Evolutionary conservation across 2,113 vertebrate species (phyloP).

Genomic region (Notiomystis cincta): DNA sequence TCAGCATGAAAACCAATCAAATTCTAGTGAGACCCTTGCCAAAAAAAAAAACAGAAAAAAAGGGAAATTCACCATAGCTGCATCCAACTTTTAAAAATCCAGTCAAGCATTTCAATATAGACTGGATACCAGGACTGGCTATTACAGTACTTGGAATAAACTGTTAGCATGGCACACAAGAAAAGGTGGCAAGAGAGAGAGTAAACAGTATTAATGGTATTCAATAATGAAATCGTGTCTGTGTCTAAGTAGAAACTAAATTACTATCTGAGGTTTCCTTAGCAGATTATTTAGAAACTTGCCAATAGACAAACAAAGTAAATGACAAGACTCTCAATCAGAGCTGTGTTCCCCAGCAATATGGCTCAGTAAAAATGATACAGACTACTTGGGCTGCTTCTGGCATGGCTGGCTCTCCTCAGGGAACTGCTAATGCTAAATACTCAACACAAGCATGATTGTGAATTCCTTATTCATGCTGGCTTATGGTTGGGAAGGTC

Average conservation of each 20-base stretch:
- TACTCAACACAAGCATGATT: neutral
- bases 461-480: neutral
- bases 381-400: neutral
- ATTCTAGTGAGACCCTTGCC: neutral
- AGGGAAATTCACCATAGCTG: neutral
- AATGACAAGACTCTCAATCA: constrained; percentile 38
- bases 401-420: neutral
- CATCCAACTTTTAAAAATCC: neutral
- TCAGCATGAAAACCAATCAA: neutral
- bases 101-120: neutral
- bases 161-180: neutral
- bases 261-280: constrained; percentile 16
- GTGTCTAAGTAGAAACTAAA: constrained; percentile 42
- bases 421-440: neutral
- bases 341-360: neutral
- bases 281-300: constrained; percentile 44
- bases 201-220: constrained; percentile 27
- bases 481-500: neutral
- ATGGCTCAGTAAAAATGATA: constrained; percentile 13
- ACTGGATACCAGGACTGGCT: neutral
- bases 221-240: constrained; percentile 33
- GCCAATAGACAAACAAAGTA: constrained; percentile 48
- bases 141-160: neutral
- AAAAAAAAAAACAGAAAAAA: neutral
- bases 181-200: neutral